Base-by-base conservation (phyloP, 2,888 invertebrate species). In the Drosophila nr. medialis region DNA sequence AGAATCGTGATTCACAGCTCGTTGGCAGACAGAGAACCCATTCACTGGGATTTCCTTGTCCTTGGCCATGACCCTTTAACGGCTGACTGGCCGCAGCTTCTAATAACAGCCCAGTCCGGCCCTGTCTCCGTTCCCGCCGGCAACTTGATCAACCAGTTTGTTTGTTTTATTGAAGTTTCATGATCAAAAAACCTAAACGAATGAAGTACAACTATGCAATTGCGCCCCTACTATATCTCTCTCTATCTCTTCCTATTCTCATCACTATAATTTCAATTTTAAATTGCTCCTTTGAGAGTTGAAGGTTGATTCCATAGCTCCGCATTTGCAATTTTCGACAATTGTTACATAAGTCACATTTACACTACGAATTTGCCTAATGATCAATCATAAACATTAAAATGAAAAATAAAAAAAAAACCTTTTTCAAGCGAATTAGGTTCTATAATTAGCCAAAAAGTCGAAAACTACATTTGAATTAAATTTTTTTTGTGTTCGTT, bases 1-100 rank as follows among this genome's bases (percentile, higher is more conserved):
- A 55, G 38, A 55, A 60, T 89, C 83, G 86, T 85, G 85, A 85
- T 75, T 85, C 85, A 85, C 68, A 64, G 10, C 50, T 34, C 27
- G 56, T 63, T n/a, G 36, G 18, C 18, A 64, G 71, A 62, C 55
- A 81, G 73, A 70, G 62, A 62, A 45, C 81, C 89, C 85, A 73
- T 86, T 86, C 86, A 86, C 89, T 86, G 91, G 86, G 87, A 86
- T 89, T 89, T 90, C 85, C 91, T 81, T 91, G 90, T 91, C 89
- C 89, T 91, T 89, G 89, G 77, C 90, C 89, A 80, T 89, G 91
- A 89, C 90, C 90, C 89, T 89, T 86, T 80, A 81, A 80, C 75
- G 77, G 79, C 76, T 86, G 89, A 83, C 75, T 88, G 83, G 66
- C 45, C 73, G 66, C 72, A 71, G 72, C 75, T 68, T 72, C 82